Conservation (phyloP, 2,113 vertebrate species). For the Symphodus melops region DNA sequence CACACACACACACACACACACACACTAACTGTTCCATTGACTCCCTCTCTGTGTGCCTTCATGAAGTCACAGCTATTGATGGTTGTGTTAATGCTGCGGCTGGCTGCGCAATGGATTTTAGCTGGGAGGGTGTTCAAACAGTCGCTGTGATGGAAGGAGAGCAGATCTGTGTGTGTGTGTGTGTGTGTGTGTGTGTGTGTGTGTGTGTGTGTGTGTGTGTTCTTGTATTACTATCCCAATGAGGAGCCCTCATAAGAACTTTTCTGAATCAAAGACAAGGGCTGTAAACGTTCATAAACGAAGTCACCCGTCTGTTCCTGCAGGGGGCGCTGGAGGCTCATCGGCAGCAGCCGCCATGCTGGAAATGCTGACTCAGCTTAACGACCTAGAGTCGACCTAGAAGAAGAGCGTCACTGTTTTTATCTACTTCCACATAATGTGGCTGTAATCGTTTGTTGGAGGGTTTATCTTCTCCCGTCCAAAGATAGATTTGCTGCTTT, state of each 20-base stretch:
- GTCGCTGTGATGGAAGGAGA: conserved; percentile 29
- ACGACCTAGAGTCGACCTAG: too few species aligned
- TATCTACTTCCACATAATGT: too few species aligned
- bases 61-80: conserved; percentile 46
- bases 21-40: conserved; percentile 1
- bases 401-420: too few species aligned
- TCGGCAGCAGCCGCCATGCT: too few species aligned
- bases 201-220: neutral
- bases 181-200: conserved; percentile 9
- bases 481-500: too few species aligned
- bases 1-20: conserved; percentile 9
- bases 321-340: too few species aligned
- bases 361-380: too few species aligned
- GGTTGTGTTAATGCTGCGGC: conserved; percentile 27
- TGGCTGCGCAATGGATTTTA: conserved; percentile 56
- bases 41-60: neutral
- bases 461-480: too few species aligned
- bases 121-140: conserved; percentile 46
- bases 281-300: too few species aligned
- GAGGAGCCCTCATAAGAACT: neutral
- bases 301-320: too few species aligned
- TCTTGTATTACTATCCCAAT: neutral
- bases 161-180: neutral
- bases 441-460: too few species aligned
- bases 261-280: too few species aligned